A percentile compares a stretch with the other conserved stretches of the same genome.
Conservation (phyloP, 2,888 invertebrate species). For the Rhyacophila evoluta region DNA sequence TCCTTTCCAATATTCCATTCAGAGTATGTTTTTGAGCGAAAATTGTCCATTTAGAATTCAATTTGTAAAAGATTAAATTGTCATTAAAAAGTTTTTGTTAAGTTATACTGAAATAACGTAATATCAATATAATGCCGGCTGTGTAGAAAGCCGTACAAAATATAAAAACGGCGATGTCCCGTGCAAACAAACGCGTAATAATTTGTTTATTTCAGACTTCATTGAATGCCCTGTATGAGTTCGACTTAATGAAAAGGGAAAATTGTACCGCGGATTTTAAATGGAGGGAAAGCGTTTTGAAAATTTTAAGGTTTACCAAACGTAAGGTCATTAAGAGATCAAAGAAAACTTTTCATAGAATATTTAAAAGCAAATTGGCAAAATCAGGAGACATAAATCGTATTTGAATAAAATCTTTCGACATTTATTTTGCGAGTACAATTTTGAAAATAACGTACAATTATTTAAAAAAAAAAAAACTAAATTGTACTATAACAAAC, state of each 20-base stretch:
- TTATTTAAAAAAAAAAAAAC: too few relatives aligned
- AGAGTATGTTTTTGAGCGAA: too few relatives aligned
- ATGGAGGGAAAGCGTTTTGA: neutral
- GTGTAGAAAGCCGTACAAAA: neutral
- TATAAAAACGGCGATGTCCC: constrained; percentile 8
- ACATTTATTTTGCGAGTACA: neutral
- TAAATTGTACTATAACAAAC: too few relatives aligned
- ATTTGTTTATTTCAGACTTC: neutral
- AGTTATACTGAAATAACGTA: neutral
- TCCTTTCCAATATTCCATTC: too few relatives aligned
- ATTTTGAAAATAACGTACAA: too few relatives aligned
- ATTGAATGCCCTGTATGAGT: neutral
- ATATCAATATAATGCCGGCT: neutral
- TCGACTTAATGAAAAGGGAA: neutral
- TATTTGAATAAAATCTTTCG: neutral
- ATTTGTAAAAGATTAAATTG: neutral
- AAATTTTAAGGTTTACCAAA: constrained; percentile 22
- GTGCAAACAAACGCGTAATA: neutral
- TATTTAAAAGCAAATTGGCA: constrained; percentile 22
- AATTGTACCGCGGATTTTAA: neutral
- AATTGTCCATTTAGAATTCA: constrained; percentile 2
- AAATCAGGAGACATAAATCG: constrained; percentile 6
- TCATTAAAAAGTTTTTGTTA: neutral
- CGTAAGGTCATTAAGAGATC: constrained; percentile 22
- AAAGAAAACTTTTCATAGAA: constrained; percentile 4